Conservation (phyloP, 1,140 invertebrate species). For the Cotesia glomerata region DNA sequence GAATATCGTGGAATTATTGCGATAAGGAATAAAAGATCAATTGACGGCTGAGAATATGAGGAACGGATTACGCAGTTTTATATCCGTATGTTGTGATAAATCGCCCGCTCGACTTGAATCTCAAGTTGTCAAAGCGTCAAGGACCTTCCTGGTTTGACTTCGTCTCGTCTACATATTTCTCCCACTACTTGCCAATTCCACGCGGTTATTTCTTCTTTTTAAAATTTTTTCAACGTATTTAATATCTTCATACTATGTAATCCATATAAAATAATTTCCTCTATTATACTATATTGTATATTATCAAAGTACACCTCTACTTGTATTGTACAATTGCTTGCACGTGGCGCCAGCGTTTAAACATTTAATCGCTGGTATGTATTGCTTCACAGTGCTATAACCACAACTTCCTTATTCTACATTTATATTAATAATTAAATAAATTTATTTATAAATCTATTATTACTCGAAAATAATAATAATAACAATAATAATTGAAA, state of each 20-base stretch:
- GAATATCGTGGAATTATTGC: conserved; percentile 13
- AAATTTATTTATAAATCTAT: too few species aligned
- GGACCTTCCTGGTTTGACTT: conserved; percentile 29
- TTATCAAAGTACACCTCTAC: not conserved
- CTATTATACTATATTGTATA: too few species aligned
- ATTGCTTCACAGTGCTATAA: not conserved
- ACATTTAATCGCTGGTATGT: conserved; percentile 8
- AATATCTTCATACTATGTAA: conserved; percentile 12
- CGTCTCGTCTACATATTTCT: not conserved
- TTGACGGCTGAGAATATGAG: not conserved
- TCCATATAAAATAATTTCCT: not conserved
- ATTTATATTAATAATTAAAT: not conserved
- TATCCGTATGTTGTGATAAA: conserved; percentile 27
- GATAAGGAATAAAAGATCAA: not conserved
- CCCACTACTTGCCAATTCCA: conserved; percentile 6
- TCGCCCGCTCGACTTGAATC: conserved; percentile 23
- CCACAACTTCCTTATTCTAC: conserved; percentile 15
- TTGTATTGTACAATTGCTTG: not conserved
- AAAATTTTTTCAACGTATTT: not conserved
- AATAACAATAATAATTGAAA: not conserved
- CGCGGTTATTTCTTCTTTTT: not conserved
- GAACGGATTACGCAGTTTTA: conserved; percentile 22
- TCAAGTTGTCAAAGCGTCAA: conserved; percentile 26
- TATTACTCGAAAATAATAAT: too few species aligned
- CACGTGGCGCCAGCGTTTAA: conserved; percentile 21